Percentiles rank a stretch among this genome's conserved stretches.
These are phyloP conservation scores for Chorisops tibialis DNA, from an alignment of 2,888 invertebrate genomes.

Conservation along the genomic window DNA sequence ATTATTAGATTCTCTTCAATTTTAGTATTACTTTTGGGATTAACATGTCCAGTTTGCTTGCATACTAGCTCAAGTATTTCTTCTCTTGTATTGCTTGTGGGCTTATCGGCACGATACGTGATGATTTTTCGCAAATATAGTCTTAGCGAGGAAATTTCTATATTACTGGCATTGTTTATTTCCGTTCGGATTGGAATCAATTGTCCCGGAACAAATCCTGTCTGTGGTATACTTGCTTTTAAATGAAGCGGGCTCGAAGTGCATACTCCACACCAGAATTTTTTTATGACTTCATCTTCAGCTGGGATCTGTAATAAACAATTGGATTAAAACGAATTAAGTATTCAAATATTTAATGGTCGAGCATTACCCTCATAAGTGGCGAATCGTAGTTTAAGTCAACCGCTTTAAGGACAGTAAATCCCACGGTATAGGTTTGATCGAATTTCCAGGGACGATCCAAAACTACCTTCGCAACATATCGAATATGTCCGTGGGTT, in stretches of 20 bases:
- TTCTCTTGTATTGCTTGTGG: background rate
- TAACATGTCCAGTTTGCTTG: background rate
- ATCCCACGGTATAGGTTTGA: slow-evolving; percentile 57
- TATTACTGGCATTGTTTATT: background rate
- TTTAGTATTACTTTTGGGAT: slow-evolving; percentile 32
- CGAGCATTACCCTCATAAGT: slow-evolving; percentile 40
- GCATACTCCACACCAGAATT: slow-evolving; percentile 45
- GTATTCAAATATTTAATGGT: background rate
- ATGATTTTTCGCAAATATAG: slow-evolving; percentile 4
- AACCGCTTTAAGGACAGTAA: slow-evolving; percentile 69
- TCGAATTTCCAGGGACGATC: slow-evolving; percentile 49
- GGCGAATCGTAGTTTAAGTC: slow-evolving; percentile 63
- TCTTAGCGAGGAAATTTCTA: background rate
- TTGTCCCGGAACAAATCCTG: slow-evolving; percentile 50
- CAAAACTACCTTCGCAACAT: slow-evolving; percentile 46
- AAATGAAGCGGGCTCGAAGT: slow-evolving; percentile 41
- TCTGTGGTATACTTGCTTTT: slow-evolving; percentile 42
- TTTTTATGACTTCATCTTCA: slow-evolving; percentile 33
- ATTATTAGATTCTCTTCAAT: slow-evolving; percentile 44
- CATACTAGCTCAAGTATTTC: background rate
- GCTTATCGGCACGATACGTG: background rate
- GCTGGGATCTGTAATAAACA: slow-evolving; percentile 7
- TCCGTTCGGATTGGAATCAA: slow-evolving; percentile 39
- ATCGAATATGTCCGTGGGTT: slow-evolving; percentile 55
- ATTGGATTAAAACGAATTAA: background rate